Base-by-base conservation (phyloP, 2,113 vertebrate genomes). In the Athene cunicularia region DNA sequence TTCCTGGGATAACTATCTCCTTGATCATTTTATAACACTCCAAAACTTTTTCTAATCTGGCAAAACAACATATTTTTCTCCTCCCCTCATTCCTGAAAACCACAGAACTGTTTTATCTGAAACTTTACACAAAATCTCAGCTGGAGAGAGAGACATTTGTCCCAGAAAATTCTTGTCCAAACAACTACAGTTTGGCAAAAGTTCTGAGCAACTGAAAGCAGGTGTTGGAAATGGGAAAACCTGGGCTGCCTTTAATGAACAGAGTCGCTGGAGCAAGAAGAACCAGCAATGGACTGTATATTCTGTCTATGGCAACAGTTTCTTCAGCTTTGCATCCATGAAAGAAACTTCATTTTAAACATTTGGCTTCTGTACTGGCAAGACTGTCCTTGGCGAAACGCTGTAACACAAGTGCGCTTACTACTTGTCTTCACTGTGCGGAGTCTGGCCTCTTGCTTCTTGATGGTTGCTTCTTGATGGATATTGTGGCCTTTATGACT, bases 131-230 rank as follows among this genome's bases (percentile, higher is more conserved):
- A 52, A 52, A 70, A 58, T 11, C 55, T 56, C 85, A 21, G 80
- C 30, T 56, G 83, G 62, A 88, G 63, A 83, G 63, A 83, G 43
- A 58, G 64, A 56, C 26, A 6, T 94, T 45, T 64, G 67, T 55
- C 91, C 71, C 52, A 60, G 72, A 80, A 67, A 80, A 49, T 33
- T 43, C 71, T 56, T 64, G 47, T 47, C 72, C 45, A n/a, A 56
- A 88, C 58, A 52, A 50, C 39, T 80, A 14, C 33, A 73, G 49
- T 19, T 64, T 94, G 95, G 95, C 75, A 88, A 18, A 94, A 94
- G 64, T 59, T 94, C 70, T 79, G 88, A 96, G 91, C 49, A 73
- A 37, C 30, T 14, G 43, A 35, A 70, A 72, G 67, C 27, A 30
- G n/a, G 28, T 1, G 4, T 4, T 88, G 80, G 71, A 15, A 49